Evolutionary conservation across 2,113 vertebrate species (phyloP).

Genomic region (Brachionichthys hirsutus): DNA sequence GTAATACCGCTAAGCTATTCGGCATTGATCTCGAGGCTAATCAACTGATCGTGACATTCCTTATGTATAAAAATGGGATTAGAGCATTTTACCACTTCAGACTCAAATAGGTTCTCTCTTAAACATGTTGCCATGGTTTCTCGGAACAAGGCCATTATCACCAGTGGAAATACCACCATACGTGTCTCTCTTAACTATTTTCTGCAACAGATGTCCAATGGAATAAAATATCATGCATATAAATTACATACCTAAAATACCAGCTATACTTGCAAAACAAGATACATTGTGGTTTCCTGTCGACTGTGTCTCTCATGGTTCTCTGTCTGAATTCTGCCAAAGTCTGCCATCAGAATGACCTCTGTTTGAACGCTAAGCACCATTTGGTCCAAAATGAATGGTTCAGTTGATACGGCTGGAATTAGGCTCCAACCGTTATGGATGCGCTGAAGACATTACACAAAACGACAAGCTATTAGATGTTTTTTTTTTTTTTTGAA

Average conservation of each 20-base stretch:
- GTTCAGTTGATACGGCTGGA: too few species aligned
- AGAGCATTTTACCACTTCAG: not conserved
- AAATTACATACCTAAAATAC: not conserved
- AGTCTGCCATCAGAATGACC: not conserved
- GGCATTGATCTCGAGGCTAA: not conserved
- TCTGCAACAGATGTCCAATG: not conserved
- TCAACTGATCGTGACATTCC: not conserved
- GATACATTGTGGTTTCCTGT: conserved; percentile 45
- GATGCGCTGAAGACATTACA: too few species aligned
- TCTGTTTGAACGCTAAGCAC: not conserved
- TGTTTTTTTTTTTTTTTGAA: too few species aligned
- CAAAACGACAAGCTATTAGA: too few species aligned
- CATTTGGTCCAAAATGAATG: not conserved
- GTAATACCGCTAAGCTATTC: not conserved
- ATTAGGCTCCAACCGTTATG: too few species aligned
- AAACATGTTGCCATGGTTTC: conserved; percentile 59
- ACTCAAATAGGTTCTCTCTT: not conserved
- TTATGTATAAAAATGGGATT: not conserved
- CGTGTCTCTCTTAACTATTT: not conserved
- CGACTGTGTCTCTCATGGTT: not conserved
- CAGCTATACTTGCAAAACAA: conserved; percentile 9
- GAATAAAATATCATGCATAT: not conserved
- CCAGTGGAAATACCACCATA: not conserved
- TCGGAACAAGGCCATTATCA: not conserved
- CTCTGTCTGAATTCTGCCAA: conserved; percentile 17